phyloP scores from a whole-genome alignment of 2,113 vertebrate species.

The Bungarus multicinctus region DNA sequence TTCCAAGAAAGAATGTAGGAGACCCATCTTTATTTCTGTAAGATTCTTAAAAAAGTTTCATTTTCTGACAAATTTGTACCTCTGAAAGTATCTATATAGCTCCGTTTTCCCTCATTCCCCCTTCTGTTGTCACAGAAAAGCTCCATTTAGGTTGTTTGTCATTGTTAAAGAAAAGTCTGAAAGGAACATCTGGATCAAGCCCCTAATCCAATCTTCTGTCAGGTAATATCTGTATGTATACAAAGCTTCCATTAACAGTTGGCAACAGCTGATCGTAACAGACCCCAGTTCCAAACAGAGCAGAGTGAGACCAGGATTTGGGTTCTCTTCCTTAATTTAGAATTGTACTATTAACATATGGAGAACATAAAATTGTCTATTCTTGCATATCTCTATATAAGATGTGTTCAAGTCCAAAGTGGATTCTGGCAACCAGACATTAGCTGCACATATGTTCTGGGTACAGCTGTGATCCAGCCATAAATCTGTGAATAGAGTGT shows the following conservation, averaged over 20 bases:
- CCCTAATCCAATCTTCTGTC: neutral
- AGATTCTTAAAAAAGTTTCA: neutral
- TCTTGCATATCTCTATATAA: neutral
- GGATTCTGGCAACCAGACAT: neutral
- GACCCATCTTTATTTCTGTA: neutral
- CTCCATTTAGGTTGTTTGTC: neutral
- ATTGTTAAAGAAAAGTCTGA: neutral
- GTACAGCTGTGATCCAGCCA: neutral
- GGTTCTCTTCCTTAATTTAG: neutral
- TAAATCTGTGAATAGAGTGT: neutral
- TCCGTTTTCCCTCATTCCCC: neutral
- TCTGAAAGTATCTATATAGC: neutral
- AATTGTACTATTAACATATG: neutral
- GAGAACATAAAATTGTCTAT: neutral
- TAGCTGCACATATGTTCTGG: neutral
- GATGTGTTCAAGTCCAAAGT: neutral
- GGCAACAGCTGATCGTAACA: neutral
- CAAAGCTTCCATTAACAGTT: neutral
- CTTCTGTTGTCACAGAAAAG: neutral
- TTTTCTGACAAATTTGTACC: neutral
- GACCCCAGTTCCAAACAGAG: neutral
- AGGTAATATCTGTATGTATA: neutral
- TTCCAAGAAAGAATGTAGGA: neutral
- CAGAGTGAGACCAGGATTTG: neutral
- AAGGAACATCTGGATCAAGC: neutral